Percentiles rank a stretch among this genome's conserved stretches.
phyloP scores from a whole-genome alignment of 2,888 invertebrate species.

The Caradrina clavipalpis region DNA sequence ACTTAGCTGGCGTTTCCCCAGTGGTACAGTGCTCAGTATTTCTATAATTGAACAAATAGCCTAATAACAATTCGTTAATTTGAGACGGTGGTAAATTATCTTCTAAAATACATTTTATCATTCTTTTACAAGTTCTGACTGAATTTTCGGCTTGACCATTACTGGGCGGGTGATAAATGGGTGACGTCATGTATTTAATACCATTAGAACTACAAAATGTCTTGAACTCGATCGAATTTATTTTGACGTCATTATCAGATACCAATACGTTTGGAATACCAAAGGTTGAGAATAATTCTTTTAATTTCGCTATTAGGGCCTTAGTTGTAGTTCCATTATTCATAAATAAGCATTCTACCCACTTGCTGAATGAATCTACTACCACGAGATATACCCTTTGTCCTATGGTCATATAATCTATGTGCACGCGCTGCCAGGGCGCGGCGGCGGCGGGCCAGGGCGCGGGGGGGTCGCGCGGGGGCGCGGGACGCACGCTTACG shows the following conservation, averaged over 20 bases:
- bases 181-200: conserved; percentile 11
- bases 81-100: not conserved
- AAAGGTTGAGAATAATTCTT: too few species aligned
- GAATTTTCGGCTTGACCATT: too few species aligned
- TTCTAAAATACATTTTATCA: not conserved
- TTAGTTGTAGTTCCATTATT: too few species aligned
- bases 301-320: too few species aligned
- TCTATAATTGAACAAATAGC: conserved; percentile 11
- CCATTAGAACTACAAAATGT: conserved; percentile 1
- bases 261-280: too few species aligned
- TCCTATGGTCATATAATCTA: too few species aligned
- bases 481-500: not conserved
- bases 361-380: too few species aligned
- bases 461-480: conserved; percentile 11
- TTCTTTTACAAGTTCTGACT: not conserved
- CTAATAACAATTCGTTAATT: conserved; percentile 1
- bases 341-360: too few species aligned
- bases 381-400: too few species aligned
- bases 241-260: too few species aligned
- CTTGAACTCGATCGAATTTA: too few species aligned
- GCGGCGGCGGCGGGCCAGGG: conserved; percentile 15
- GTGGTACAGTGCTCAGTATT: conserved; percentile 2
- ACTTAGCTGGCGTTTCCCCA: conserved; percentile 2
- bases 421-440: too few species aligned
- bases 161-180: conserved; percentile 18